phyloP scores from a whole-genome alignment of 2,113 vertebrate genomes.

The Tragelaphus buxtoni region DNA sequence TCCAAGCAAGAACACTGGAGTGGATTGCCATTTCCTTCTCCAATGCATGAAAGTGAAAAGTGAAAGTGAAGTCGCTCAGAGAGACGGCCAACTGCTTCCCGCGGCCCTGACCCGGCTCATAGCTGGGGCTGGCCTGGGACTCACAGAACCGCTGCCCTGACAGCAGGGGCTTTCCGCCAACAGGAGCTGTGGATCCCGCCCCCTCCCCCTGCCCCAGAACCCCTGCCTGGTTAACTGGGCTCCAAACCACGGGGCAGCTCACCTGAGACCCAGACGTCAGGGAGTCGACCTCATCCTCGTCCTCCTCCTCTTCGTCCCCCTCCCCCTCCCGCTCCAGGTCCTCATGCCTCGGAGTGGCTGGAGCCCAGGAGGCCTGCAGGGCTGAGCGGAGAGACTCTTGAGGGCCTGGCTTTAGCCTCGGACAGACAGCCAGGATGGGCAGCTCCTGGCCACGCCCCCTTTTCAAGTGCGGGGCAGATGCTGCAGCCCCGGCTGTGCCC shows the following conservation, averaged over 20 bases:
- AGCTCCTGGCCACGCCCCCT: not conserved
- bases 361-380: not conserved
- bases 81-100: not conserved
- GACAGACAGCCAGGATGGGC: not conserved
- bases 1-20: too few relatives aligned
- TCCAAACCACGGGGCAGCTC: not conserved
- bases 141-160: not conserved
- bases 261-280: constrained; percentile 59
- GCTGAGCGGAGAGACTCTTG: constrained; percentile 2
- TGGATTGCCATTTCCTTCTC: too few relatives aligned
- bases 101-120: not conserved
- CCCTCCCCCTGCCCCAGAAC: not conserved
- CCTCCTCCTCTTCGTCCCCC: not conserved
- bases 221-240: not conserved
- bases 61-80: too few relatives aligned
- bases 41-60: too few relatives aligned
- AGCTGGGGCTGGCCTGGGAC: not conserved
- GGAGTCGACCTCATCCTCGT: not conserved
- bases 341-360: not conserved
- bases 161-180: not conserved
- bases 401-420: not conserved
- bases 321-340: constrained; percentile 12
- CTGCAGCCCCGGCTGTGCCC: not conserved
- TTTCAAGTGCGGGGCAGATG: not conserved
- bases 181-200: not conserved